Conservation (phyloP, 2,888 invertebrate genomes). For the Miltochrista miniata region DNA sequence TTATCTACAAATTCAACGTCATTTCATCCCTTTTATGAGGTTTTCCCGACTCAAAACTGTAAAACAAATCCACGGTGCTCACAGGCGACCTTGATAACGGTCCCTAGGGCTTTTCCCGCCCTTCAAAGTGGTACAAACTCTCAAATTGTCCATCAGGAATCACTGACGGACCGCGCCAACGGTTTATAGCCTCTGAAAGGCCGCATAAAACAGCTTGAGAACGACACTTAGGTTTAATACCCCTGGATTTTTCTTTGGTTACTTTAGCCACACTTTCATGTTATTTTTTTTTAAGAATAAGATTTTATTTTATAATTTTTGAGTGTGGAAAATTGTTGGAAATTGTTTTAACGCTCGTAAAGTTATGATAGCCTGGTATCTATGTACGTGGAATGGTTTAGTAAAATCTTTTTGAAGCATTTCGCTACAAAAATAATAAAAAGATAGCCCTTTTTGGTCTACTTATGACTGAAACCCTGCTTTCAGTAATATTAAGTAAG, state of each 20-base stretch:
- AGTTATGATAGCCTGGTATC: conserved; percentile 22
- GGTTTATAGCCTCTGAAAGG: conserved; percentile 69
- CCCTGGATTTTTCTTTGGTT: conserved; percentile 65
- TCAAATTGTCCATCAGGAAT: conserved; percentile 82
- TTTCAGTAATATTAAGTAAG: too few species aligned
- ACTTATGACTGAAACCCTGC: neutral
- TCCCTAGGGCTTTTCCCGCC: conserved; percentile 38
- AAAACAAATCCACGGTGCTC: conserved; percentile 51
- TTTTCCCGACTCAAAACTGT: conserved; percentile 43
- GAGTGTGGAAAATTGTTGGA: conserved; percentile 20
- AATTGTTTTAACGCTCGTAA: conserved; percentile 19
- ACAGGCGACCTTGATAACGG: conserved; percentile 43
- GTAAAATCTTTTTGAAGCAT: neutral
- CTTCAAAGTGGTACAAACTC: conserved; percentile 61
- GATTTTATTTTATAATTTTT: conserved; percentile 25
- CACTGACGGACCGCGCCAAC: conserved; percentile 64
- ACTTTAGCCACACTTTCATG: conserved; percentile 17
- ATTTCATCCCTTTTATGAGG: conserved; percentile 42
- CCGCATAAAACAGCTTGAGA: conserved; percentile 74
- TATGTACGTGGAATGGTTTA: neutral
- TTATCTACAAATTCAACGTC: conserved; percentile 43
- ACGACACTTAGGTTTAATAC: conserved; percentile 72
- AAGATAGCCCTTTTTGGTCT: neutral
- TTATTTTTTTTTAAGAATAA: conserved; percentile 21
- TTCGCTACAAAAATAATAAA: conserved; percentile 1